These are phyloP conservation scores for Eleginops maclovinus DNA, from an alignment of 2,113 vertebrate species.

Conservation along the genomic window DNA sequence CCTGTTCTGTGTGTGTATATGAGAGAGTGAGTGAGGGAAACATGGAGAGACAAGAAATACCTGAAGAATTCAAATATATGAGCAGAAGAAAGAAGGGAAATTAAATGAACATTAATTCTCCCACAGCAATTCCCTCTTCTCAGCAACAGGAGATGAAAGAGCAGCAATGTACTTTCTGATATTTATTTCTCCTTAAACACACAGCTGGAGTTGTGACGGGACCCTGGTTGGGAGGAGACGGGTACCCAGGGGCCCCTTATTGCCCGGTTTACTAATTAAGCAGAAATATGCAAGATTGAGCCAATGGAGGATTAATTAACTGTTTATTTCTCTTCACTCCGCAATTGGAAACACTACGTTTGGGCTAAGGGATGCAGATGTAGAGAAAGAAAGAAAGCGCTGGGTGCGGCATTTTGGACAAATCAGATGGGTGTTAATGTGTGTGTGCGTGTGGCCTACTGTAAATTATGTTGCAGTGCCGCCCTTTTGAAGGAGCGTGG, in stretches of 20 bases:
- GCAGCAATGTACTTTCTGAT: constrained; percentile 76
- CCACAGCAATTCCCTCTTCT: constrained; percentile 68
- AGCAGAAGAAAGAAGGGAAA: constrained; percentile 80
- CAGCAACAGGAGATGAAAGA: constrained; percentile 82
- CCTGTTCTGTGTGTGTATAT: constrained; percentile 61
- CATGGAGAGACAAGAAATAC: constrained; percentile 74
- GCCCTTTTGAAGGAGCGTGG: constrained; percentile 53
- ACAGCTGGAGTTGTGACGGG: constrained; percentile 55
- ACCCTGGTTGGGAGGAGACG: constrained; percentile 54
- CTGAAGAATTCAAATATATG: constrained; percentile 83
- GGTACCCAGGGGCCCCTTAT: constrained; percentile 67
- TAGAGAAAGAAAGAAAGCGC: constrained; percentile 21
- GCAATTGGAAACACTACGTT: constrained; percentile 43
- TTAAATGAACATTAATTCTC: constrained; percentile 85
- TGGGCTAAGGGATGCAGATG: constrained; percentile 33
- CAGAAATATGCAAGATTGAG: constrained; percentile 76
- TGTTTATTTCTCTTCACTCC: constrained; percentile 83
- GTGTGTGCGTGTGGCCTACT: constrained; percentile 38
- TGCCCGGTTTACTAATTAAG: constrained; percentile 80
- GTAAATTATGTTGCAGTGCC: constrained; percentile 59
- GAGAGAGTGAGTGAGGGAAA: constrained; percentile 46
- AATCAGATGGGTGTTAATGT: constrained; percentile 43
- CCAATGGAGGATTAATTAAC: constrained; percentile 79
- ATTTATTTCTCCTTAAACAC: constrained; percentile 84
- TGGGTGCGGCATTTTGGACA: constrained; percentile 50